These are phyloP conservation scores for Drosophila yakuba DNA, from an alignment of 1,140 invertebrate genomes.

Conservation along the genomic window DNA sequence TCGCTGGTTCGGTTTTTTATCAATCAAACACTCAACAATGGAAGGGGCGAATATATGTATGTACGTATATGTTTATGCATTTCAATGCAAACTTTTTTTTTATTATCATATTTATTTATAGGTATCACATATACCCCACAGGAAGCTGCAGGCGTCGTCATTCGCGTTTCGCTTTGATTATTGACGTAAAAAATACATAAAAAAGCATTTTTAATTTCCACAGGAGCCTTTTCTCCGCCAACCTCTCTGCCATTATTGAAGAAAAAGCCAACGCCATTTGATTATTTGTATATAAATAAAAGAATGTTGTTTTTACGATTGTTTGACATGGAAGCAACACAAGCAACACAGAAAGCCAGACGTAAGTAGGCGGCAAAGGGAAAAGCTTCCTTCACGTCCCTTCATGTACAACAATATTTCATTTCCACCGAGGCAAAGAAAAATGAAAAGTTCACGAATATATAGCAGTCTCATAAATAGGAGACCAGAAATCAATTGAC, in stretches of 20 bases:
- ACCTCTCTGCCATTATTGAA: constrained; percentile 61
- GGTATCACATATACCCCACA: constrained; percentile 48
- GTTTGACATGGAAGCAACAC: constrained; percentile 64
- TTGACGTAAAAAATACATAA: constrained; percentile 27
- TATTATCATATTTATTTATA: constrained; percentile 72
- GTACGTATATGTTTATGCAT: constrained; percentile 55
- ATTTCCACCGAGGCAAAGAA: constrained; percentile 27
- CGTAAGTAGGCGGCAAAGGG: constrained; percentile 1
- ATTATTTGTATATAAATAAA: constrained; percentile 56
- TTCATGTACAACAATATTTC: constrained; percentile 49
- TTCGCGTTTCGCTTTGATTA: constrained; percentile 41
- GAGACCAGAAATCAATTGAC: constrained; percentile 79
- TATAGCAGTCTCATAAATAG: constrained; percentile 70
- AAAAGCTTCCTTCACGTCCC: not conserved
- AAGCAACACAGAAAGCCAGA: constrained; percentile 22
- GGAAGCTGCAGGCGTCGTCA: constrained; percentile 20
- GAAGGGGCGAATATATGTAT: constrained; percentile 26
- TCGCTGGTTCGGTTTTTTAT: constrained; percentile 42
- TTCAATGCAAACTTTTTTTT: constrained; percentile 71
- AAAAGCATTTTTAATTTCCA: constrained; percentile 67
- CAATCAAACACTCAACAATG: constrained; percentile 71
- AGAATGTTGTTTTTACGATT: constrained; percentile 68
- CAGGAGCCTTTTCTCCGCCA: not conserved
- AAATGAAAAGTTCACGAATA: constrained; percentile 53
- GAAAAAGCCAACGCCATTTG: constrained; percentile 69